phyloP scores from a whole-genome alignment of 2,888 invertebrate species.

The Dusona sp. region DNA sequence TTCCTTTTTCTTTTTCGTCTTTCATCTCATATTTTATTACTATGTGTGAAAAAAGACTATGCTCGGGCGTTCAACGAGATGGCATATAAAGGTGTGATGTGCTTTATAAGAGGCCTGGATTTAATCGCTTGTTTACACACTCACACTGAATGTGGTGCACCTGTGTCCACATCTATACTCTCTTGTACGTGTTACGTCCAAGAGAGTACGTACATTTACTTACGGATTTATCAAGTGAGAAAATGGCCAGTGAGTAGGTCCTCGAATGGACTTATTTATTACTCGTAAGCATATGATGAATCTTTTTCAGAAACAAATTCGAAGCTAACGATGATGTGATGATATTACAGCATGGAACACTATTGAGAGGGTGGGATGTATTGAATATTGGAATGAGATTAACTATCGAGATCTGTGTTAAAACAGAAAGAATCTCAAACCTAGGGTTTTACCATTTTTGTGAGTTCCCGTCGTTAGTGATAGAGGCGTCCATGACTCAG shows the following conservation, averaged over 20 bases:
- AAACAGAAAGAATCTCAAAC: too few relatives aligned
- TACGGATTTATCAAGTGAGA: background rate
- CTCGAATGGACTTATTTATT: background rate
- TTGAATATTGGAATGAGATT: background rate
- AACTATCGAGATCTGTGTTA: too few relatives aligned
- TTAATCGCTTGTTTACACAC: slow-evolving; percentile 49
- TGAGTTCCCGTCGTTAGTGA: too few relatives aligned
- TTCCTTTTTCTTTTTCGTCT: slow-evolving; percentile 21
- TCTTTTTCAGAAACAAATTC: background rate
- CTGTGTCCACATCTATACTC: slow-evolving; percentile 27
- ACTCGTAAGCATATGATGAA: background rate
- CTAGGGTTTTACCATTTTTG: too few relatives aligned
- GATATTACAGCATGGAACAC: background rate
- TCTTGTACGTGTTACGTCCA: background rate
- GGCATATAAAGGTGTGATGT: slow-evolving; percentile 4
- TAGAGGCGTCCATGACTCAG: too few relatives aligned
- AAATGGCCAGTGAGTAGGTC: background rate
- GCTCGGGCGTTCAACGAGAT: slow-evolving; percentile 25
- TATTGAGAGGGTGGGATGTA: background rate
- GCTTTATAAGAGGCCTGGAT: slow-evolving; percentile 36
- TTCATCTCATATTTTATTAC: slow-evolving; percentile 42
- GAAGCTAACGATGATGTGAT: background rate
- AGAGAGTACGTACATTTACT: too few relatives aligned
- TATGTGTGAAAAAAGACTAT: slow-evolving; percentile 43
- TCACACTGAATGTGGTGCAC: slow-evolving; percentile 33